Base-by-base conservation (phyloP, 2,797 vertebrate genomes). In the Salmo trutta region DNA sequence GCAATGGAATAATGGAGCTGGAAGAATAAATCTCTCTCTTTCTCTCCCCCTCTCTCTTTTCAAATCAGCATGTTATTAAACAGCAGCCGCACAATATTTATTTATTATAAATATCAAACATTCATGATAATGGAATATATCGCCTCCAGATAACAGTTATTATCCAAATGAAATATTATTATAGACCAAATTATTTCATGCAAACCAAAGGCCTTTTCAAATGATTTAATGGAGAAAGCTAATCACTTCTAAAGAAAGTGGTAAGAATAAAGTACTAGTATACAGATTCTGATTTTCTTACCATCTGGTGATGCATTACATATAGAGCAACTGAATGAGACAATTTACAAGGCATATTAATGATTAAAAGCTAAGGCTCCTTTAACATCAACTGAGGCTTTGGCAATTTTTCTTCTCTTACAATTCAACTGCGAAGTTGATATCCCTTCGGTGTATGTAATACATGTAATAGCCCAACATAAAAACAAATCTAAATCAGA, bases 21-120 rank as follows among this genome's bases (percentile, higher is more conserved):
- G 65, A 15, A 5, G 3, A 29, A 29, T 67, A 29, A 8, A 31
- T 12, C 41, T 10, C 41, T 10, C 41, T 10, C 2, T 10, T 2
- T 10, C 41, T 47, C 41, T 10, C 41, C 2, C 41, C 6, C 36
- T 7, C 41, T 10, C 41, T 41, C 41, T 41, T 7, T 67, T 17
- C 59, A 62, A 24, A 62, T 62, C n/a, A 62, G 21, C 59, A 64
- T 21, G 24, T 64, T 64, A 64, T 64, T 64, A 64, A 64, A 64
- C 59, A 64, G 59, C 21, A 64, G 59, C 21, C 14, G 21, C 59
- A 64, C 10, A 24, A 21, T 8, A 62, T 27, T 24, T 62, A 8
- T 64, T 24, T 64, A 64, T 64, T 64, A 19, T 14, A 19, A 27
- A 10, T 10, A 64, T 64, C 21, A 64, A 12, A 64, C 24, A 10